These are phyloP conservation scores for Nephila pilipes DNA, from an alignment of 1,140 invertebrate genomes.

Conservation along the genomic window DNA sequence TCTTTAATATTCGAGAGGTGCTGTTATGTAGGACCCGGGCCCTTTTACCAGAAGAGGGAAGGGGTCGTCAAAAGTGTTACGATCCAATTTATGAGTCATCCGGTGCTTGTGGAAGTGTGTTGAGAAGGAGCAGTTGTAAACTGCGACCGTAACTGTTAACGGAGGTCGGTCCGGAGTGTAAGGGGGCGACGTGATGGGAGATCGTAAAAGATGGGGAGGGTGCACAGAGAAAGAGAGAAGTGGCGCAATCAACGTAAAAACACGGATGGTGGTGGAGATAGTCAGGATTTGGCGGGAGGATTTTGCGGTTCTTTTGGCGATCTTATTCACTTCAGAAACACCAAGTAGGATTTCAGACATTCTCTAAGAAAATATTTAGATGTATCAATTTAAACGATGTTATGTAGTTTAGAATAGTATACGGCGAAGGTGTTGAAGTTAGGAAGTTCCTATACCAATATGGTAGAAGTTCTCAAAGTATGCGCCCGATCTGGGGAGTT, in stretches of 20 bases:
- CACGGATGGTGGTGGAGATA: slow-evolving; percentile 31
- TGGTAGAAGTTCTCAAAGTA: too few relatives aligned
- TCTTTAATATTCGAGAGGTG: slow-evolving; percentile 34
- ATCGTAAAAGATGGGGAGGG: slow-evolving; percentile 59
- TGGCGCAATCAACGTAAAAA: slow-evolving; percentile 73
- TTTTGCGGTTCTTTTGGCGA: slow-evolving; percentile 1
- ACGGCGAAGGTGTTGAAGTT: too few relatives aligned
- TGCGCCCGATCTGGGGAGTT: too few relatives aligned
- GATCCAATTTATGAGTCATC: slow-evolving; percentile 76
- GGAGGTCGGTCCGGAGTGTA: slow-evolving; percentile 9
- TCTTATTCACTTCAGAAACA: neutral
- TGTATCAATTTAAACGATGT: too few relatives aligned
- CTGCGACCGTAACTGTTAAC: slow-evolving; percentile 74
- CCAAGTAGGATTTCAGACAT: neutral
- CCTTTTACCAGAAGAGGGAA: slow-evolving; percentile 34
- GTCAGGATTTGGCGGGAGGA: neutral
- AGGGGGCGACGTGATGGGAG: slow-evolving; percentile 33
- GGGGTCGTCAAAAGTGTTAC: slow-evolving; percentile 72
- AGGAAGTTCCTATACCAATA: too few relatives aligned
- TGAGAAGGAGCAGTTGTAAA: slow-evolving; percentile 67
- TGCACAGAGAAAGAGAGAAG: slow-evolving; percentile 31
- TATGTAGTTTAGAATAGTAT: too few relatives aligned
- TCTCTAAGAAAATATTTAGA: too few relatives aligned
- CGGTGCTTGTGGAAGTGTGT: slow-evolving; percentile 57
- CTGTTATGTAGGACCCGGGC: neutral